Evolutionary conservation across 2,113 vertebrate genomes (phyloP).

Genomic region (Calidris pygmaea): DNA sequence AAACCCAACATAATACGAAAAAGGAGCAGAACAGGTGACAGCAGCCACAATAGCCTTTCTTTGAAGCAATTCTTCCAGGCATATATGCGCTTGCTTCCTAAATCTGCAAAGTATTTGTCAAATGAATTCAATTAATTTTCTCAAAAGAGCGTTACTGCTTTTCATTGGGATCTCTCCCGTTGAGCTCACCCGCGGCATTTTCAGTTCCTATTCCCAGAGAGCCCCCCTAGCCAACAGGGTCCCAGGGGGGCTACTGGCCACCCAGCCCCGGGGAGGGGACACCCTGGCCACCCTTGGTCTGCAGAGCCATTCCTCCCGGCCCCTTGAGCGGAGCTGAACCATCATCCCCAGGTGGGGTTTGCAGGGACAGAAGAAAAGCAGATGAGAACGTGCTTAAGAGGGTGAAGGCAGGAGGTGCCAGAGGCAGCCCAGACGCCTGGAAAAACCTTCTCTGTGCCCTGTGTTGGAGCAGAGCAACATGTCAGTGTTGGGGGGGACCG

Average conservation of each 20-base stretch:
- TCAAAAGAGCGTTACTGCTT: not conserved
- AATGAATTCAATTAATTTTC: conserved; percentile 24
- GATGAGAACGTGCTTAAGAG: not conserved
- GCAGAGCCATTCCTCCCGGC: not conserved
- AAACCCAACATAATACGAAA: not conserved
- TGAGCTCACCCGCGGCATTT: not conserved
- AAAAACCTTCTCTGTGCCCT: not conserved
- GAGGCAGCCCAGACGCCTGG: not conserved
- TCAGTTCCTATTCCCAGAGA: not conserved
- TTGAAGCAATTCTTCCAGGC: conserved; percentile 20
- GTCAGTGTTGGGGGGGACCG: not conserved
- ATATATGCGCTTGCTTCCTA: not conserved
- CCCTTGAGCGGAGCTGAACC: fast-evolving
- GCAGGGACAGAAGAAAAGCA: not conserved
- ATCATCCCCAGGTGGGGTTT: not conserved
- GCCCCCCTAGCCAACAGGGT: not conserved
- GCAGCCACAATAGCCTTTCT: not conserved
- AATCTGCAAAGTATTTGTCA: conserved; percentile 12
- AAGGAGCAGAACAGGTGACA: not conserved
- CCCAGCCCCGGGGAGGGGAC: not conserved
- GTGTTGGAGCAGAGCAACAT: not conserved
- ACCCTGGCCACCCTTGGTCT: fast-evolving
- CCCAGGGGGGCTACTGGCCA: not conserved
- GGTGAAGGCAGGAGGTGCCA: not conserved
- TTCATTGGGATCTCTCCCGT: not conserved